Conservation (phyloP, 2,113 vertebrate genomes). For the Platanista minor region DNA sequence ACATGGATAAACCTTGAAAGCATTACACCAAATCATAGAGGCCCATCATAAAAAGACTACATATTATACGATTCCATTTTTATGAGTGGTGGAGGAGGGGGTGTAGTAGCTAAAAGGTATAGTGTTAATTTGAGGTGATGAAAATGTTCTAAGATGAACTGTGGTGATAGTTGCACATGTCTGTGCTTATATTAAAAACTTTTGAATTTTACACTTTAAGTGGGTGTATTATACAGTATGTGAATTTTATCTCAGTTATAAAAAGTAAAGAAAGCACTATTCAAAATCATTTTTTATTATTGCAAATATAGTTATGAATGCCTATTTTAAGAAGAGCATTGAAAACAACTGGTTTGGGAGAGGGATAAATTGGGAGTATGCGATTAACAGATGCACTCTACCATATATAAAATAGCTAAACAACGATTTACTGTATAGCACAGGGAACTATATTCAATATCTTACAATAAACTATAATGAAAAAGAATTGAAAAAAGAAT, state of each 20-base stretch:
- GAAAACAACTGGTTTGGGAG: neutral
- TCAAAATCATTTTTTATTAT: neutral
- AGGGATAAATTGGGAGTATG: neutral
- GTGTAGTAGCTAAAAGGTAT: neutral
- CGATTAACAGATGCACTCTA: neutral
- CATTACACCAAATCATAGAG: neutral
- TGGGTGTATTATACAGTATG: neutral
- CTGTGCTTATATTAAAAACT: neutral
- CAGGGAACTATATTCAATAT: neutral
- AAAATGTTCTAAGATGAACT: neutral
- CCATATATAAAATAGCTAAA: neutral
- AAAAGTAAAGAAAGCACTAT: neutral
- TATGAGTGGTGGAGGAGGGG: too few species aligned
- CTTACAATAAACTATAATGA: neutral
- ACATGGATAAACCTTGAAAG: neutral
- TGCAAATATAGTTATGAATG: neutral
- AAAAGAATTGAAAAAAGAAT: neutral
- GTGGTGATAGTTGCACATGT: neutral
- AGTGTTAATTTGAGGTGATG: neutral
- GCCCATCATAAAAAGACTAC: neutral
- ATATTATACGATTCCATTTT: neutral
- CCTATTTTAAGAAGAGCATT: neutral
- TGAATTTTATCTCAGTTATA: neutral
- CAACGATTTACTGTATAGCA: neutral
- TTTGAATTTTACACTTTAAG: neutral